Base-by-base conservation (phyloP, 2,888 invertebrate species). In the Ornithoptera priamus region DNA sequence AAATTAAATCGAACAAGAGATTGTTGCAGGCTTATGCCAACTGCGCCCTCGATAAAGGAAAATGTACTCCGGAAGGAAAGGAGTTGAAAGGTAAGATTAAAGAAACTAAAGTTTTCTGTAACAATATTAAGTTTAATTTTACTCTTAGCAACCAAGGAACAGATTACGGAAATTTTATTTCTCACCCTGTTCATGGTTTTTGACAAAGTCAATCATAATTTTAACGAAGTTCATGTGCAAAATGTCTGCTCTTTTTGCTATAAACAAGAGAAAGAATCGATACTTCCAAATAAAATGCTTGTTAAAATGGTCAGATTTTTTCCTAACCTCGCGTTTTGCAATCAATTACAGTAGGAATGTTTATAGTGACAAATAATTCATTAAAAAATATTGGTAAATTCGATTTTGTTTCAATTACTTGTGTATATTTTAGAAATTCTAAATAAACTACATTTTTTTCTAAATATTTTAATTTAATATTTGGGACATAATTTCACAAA, bases 11-110 rank as follows among this genome's bases (percentile, higher is more conserved):
- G 0, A 96, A 95, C 83, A 94, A 94, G 65, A 92, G 96, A 62
- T 85, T 97, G 63, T 83, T 96, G 15, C 89, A 91, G 42, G 94
- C 94, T 42, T 96, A 96, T 80, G 87, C 95, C 70, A 94, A 94
- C 72, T 97, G 97, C 78, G 81, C 96, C 63, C 86, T 96, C 72
- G 94, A 94, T 1, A 86, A 89, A 65, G 95, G 94, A 17, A 85
- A 84, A 59, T 96, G 96, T 81, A 95, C 95, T 0, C 90, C 95
- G 18, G 96, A 96, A 78, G 96, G 94, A 62, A 93, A 93, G 77
- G 95, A 95, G 81, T 88, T 96, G 0, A 96, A 95, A 90, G 92
- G 96, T 96, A 82, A 92, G 93, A 89, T 18, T n/a, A 12, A 2
- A n/a, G 5, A n/a, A 7, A 7, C 1, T n/a, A 53, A 53, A 18